A percentile compares a stretch with the other conserved stretches of the same genome.
These are phyloP conservation scores for Chorisops tibialis DNA, from an alignment of 2,888 invertebrate genomes.

Conservation along the genomic window DNA sequence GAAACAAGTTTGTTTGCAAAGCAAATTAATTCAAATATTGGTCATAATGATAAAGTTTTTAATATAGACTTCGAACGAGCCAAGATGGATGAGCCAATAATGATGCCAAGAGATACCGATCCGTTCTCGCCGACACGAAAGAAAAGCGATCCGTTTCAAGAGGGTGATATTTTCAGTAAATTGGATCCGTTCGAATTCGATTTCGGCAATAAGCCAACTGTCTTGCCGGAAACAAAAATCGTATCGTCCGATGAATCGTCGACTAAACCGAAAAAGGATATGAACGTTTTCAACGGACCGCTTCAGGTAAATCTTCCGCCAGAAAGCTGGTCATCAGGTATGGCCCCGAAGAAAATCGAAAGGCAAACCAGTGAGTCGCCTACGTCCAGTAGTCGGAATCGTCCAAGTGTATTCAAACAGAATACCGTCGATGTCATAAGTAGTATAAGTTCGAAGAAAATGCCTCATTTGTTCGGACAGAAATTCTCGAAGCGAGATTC, in stretches of 20 bases:
- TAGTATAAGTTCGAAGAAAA: conserved; percentile 51
- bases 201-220: conserved; percentile 36
- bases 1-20: conserved; percentile 35
- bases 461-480: conserved; percentile 52
- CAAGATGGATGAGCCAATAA: conserved; percentile 47
- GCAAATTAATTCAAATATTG: conserved; percentile 21
- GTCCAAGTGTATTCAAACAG: conserved; percentile 45
- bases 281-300: conserved; percentile 61
- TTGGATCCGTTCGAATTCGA: conserved; percentile 52
- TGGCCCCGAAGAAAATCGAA: conserved; percentile 37
- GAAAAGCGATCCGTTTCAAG: conserved; percentile 67
- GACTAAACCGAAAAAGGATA: conserved; percentile 42
- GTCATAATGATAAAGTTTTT: conserved; percentile 27
- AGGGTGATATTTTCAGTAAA: conserved; percentile 51
- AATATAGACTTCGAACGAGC: conserved; percentile 44
- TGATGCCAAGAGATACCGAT: conserved; percentile 50
- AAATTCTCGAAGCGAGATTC: conserved; percentile 51
- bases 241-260: conserved; percentile 44
- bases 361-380: conserved; percentile 38
- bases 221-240: conserved; percentile 40
- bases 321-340: conserved; percentile 53
- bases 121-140: conserved; percentile 52
- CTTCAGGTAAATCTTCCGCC: conserved; percentile 68
- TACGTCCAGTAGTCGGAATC: conserved; percentile 38
- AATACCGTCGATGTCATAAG: conserved; percentile 54